Base-by-base conservation (phyloP, 2,113 vertebrate species). In the Phocoena sinus region DNA sequence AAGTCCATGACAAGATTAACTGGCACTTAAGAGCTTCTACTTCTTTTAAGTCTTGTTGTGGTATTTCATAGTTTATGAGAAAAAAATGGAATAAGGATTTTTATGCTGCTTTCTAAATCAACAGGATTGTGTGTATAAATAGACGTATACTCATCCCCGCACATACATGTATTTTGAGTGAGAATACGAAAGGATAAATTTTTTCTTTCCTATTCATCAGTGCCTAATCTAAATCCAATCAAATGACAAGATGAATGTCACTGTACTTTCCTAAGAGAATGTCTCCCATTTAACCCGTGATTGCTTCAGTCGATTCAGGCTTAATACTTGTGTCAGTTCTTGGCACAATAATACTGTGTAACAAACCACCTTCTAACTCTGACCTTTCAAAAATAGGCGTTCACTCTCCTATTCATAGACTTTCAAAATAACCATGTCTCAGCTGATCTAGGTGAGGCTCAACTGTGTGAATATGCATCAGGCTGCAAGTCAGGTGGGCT, bases 71-170 rank as follows among this genome's bases (percentile, higher is more conserved):
- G 60, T 33, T 85, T 96, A 58, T 74, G n/a, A 93, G 28, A 50
- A 87, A 14, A 10, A 86, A 95, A 82, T 91, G 11, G 20, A 94
- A 93, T 67, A 73, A 47, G 33, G 8, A 84, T 70, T 89, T 84
- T 91, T 85, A 77, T 83, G 58, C 26, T 83, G 11, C 67, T 92
- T 97, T 96, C 58, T 91, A 94, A 91, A 97, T 82, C 70, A 92
- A 31, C n/a, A 60, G 1, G 70, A 47, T 83, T 82, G 3, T 67
- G 25, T 68, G 6, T 74, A 60, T 89, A 90, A 91, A 67, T 87
- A 95, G 25, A 4, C 83, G 60, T 31, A 83, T 2, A 23, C 12
- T 13, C 18, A n/a, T 36, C 20, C 38, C 31, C 20, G 79, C 7
- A 63, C 14, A 84, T 68, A 31, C 25, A 50, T 84, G 41, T 60